These are phyloP conservation scores for Macrosteles quadrilineatus DNA, from an alignment of 1,140 invertebrate genomes.

Conservation along the genomic window DNA sequence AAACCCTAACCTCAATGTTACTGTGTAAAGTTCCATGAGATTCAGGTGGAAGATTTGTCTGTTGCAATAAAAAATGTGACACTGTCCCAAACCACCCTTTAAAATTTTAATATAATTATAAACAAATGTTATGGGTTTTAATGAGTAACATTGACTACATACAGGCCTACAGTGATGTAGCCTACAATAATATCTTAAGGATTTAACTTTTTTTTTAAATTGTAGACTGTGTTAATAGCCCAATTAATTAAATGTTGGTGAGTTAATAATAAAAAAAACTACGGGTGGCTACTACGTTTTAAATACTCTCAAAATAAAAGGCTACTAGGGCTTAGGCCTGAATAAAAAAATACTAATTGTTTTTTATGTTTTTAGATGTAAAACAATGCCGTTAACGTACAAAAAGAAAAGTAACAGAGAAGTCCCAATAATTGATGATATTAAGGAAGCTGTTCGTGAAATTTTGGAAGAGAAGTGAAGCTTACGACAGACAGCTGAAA, in stretches of 20 bases:
- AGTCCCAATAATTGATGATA: no score
- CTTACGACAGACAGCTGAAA: no score
- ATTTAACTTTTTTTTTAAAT: background rate
- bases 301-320: background rate
- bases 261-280: background rate
- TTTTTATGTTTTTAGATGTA: no score
- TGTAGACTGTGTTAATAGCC: background rate
- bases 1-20: background rate
- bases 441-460: no score
- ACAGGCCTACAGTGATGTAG: no score
- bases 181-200: no score
- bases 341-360: background rate
- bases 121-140: background rate
- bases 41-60: background rate
- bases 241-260: background rate
- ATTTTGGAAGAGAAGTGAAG: no score
- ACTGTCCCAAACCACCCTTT: no score
- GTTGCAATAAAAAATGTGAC: background rate
- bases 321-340: background rate
- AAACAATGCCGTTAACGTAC: no score
- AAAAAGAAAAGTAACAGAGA: no score
- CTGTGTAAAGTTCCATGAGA: background rate
- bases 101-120: background rate
- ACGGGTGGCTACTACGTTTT: background rate
- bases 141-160: background rate